Base-by-base conservation (phyloP, 2,888 invertebrate species). In the Sceliomorpha sp. region DNA sequence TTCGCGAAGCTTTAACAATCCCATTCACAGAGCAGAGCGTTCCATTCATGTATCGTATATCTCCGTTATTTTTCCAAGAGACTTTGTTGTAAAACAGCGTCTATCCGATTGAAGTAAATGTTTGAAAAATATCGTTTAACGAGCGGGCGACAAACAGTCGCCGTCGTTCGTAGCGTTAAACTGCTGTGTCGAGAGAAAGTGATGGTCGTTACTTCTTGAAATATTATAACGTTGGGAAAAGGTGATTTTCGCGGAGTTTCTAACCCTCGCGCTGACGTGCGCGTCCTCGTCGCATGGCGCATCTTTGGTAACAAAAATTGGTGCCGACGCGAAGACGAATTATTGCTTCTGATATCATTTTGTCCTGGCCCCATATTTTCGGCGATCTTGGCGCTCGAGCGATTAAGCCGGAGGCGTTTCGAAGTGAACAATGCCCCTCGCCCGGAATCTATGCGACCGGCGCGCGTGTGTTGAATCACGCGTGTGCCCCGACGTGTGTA, bases 331-430 rank as follows among this genome's bases (percentile, higher is more conserved):
- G 58, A 58, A 29, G 44, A 67, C 50, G 70, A 78, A 69, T 78
- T 79, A 77, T 76, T 60, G 63, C 63, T 70, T 56, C 70, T 72
- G 73, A 74, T 75, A 76, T 59, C 63, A 68, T 67, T 75, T 75
- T 72, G 63, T 58, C 64, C 50, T 29, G 62, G 59, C 34, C 66
- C 67, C 75, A 72, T 75, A 78, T 78, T 78, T 79, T 76, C 71
- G 66, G 70, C 60, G 70, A 62, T 73, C 70, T 60, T 70, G 71
- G 72, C 64, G 68, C 70, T 53, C 53, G 58, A 58, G 51, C 62
- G 73, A 73, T 73, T 73, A 72, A 73, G 68, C 68, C 53, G 69
- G 62, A 69, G 69, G 44, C 64, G 56, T 32, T 60, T 58, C 31
- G 27, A 5, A 29, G 58, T 27, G 72, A 72, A 72, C 72, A 72